Evolutionary conservation across 2,888 invertebrate genomes (phyloP), one percentile per base, ranked within the genome.

Genomic region (Pheosia tremula): DNA sequence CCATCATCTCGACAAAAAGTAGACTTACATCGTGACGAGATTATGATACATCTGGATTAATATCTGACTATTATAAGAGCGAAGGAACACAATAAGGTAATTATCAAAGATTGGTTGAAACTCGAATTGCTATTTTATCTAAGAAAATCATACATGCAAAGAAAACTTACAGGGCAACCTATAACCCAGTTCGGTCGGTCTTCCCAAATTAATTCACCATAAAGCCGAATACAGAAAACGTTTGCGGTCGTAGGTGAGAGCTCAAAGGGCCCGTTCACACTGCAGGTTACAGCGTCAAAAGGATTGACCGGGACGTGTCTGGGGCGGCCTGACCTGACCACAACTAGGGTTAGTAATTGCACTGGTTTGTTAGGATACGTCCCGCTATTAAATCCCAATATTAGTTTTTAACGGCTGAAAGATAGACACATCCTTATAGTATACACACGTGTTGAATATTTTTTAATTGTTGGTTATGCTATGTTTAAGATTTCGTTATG

Each of bases 181-280:
- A 39, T 41, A 60, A 58, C 52, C 50, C 38, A 67, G 63, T 59
- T 58, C 59, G 61, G 59, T 61, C 69, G 62, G 69, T 72, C 65
- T 72, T 78, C 72, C 60, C 71, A 77, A 81, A 83, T 82, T 69
- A 76, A 79, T 80, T 78, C 77, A 72, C 77, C 74, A 80, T 83
- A 81, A 82, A 82, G 84, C 78, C 79, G 86, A 83, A 84, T 84
- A 81, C 81, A 83, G 84, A 87, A 83, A 90, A 86, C 85, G 88
- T 90, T 91, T 91, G 92, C 85, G 92, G 92, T 88, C 72, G 77
- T 80, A 90, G 91, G 91, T 90, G 90, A 84, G 86, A 90, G 88
- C 81, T 91, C 90, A 91, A 91, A 93, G 89, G 89, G 85, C 83
- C 80, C 79, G 84, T 88, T 89, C 87, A 84, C 88, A 86, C 87